Conservation (phyloP, 2,888 invertebrate genomes). For the Micropterix aruncella region DNA sequence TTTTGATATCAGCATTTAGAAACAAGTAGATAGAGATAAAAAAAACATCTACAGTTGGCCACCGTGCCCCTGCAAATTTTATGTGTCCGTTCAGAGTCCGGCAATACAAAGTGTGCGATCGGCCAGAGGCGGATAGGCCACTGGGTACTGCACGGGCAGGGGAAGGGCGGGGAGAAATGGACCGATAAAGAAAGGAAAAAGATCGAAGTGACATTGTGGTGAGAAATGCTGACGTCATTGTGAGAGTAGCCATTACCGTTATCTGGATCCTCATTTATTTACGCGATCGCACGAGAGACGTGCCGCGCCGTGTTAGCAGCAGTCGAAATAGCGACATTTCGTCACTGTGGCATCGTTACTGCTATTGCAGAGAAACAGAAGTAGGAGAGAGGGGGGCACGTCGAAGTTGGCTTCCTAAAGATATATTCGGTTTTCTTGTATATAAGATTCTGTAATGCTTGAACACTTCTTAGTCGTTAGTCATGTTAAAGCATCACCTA, state of each 20-base stretch:
- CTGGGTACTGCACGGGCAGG: neutral
- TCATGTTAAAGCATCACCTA: too few species aligned
- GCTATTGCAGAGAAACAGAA: too few species aligned
- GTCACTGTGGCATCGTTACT: too few species aligned
- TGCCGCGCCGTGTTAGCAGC: neutral
- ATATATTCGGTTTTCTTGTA: too few species aligned
- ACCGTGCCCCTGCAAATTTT: neutral
- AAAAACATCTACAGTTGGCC: neutral
- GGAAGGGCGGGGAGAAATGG: neutral
- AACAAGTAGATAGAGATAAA: too few species aligned
- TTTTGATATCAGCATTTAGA: too few species aligned
- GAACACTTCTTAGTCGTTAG: too few species aligned
- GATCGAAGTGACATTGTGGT: neutral
- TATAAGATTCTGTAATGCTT: too few species aligned
- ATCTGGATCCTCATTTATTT: neutral
- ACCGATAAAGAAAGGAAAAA: neutral
- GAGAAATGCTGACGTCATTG: neutral
- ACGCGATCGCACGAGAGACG: neutral
- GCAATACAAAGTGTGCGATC: neutral
- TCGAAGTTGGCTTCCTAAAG: too few species aligned
- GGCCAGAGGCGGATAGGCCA: neutral
- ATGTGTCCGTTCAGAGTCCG: neutral
- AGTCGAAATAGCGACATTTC: too few species aligned
- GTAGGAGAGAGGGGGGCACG: too few species aligned
- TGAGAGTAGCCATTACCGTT: neutral